Percentiles rank a stretch among this genome's conserved stretches.
Conservation (phyloP, 2,797 vertebrate genomes). For the Sebastes taczanowskii region DNA sequence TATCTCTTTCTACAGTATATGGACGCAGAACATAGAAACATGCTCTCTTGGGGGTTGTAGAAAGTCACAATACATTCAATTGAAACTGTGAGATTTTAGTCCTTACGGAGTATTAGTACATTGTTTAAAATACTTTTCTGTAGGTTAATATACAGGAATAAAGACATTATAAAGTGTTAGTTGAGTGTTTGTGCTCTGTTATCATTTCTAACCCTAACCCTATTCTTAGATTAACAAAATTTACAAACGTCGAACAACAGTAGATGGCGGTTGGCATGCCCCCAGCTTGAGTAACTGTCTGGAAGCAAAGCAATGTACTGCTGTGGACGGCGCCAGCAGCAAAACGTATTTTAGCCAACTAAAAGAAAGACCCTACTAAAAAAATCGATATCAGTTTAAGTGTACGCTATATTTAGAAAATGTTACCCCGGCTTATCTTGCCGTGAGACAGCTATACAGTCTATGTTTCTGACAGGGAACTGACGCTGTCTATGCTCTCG, state of each 20-base stretch:
- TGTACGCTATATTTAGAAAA: no score
- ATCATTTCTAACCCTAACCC: background rate
- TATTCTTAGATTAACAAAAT: background rate
- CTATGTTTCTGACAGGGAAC: no score
- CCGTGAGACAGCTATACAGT: background rate
- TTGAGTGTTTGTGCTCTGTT: background rate
- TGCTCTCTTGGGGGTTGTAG: background rate
- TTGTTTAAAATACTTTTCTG: background rate
- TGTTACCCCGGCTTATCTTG: background rate
- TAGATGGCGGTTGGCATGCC: no score
- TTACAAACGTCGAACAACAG: rapidly evolving
- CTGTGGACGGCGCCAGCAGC: no score
- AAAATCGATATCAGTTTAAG: no score
- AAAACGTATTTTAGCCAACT: no score
- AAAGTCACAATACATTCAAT: background rate
- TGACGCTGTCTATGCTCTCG: no score
- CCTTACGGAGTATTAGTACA: background rate
- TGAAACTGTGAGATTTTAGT: background rate
- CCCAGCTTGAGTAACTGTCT: no score
- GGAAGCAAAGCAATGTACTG: no score
- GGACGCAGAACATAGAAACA: background rate
- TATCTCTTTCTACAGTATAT: background rate
- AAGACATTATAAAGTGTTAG: background rate
- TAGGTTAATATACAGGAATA: background rate
- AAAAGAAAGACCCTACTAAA: no score